Conservation (phyloP, 92 coral and sea anemone genomes). For the Heliopora coerulea region DNA sequence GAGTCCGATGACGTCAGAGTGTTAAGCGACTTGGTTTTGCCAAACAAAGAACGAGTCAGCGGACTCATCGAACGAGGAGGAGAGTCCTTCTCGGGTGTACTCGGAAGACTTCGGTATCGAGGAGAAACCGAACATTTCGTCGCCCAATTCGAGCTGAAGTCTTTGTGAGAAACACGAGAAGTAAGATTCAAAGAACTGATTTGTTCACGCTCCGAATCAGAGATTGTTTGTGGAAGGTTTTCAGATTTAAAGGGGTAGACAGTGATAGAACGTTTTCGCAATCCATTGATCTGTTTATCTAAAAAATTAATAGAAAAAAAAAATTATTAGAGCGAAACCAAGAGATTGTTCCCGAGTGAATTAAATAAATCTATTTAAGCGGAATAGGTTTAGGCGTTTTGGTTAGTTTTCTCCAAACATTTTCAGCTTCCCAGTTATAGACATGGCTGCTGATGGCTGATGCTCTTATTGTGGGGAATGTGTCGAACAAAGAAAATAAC, state of each 20-base stretch:
- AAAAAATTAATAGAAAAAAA: neutral
- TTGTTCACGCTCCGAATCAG: slow-evolving; percentile 15
- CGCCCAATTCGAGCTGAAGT: neutral
- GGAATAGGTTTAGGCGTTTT: too few species aligned
- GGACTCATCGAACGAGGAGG: neutral
- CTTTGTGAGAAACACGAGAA: neutral
- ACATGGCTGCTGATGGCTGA: too few species aligned
- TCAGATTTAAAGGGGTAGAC: slow-evolving; percentile 17
- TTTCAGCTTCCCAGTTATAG: too few species aligned
- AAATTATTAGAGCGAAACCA: too few species aligned
- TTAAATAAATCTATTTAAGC: too few species aligned
- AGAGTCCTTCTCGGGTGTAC: slow-evolving; percentile 21
- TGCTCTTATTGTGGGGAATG: too few species aligned
- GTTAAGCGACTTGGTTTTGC: neutral
- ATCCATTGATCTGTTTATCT: neutral
- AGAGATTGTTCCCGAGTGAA: too few species aligned
- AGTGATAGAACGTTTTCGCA: neutral
- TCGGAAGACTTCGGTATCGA: slow-evolving; percentile 23
- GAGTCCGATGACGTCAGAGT: slow-evolving; percentile 4
- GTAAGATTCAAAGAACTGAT: neutral
- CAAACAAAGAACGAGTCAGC: neutral
- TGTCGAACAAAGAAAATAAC: too few species aligned
- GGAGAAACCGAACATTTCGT: neutral
- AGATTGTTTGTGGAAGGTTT: neutral
- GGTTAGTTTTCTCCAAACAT: too few species aligned